phyloP scores from a whole-genome alignment of 2,113 vertebrate genomes.

The Ceyx margarethae region DNA sequence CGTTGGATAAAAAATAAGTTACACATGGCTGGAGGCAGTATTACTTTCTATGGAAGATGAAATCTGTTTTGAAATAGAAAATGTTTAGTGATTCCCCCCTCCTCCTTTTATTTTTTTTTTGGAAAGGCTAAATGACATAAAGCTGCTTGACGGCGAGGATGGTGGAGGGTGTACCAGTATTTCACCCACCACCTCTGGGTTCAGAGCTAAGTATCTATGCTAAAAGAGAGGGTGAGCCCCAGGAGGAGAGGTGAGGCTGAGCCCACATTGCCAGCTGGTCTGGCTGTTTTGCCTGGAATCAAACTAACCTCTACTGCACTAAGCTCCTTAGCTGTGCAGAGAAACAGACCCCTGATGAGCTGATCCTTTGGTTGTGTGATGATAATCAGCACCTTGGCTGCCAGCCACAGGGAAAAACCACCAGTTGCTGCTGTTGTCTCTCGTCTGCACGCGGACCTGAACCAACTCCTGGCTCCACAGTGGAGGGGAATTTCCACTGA shows the following conservation, averaged over 20 bases:
- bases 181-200: neutral
- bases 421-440: neutral
- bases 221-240: neutral
- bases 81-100: conserved; percentile 32
- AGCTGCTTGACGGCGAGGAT: neutral
- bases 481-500: accelerated
- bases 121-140: conserved; percentile 26
- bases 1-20: conserved; percentile 75
- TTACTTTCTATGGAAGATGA: conserved; percentile 72
- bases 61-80: conserved; percentile 71
- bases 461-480: accelerated
- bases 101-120: conserved; percentile 44
- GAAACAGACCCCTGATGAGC: conserved; percentile 1
- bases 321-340: conserved; percentile 33
- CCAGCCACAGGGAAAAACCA: neutral
- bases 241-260: neutral
- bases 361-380: neutral
- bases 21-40: conserved; percentile 70
- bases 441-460: accelerated
- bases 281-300: neutral
- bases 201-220: neutral
- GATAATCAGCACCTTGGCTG: neutral
- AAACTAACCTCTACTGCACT: neutral
- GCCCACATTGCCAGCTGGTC: neutral
- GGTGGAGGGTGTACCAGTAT: neutral